A percentile compares a stretch with the other conserved stretches of the same genome.
Conservation (phyloP, 2,888 invertebrate species). For the Netelia melanura region DNA sequence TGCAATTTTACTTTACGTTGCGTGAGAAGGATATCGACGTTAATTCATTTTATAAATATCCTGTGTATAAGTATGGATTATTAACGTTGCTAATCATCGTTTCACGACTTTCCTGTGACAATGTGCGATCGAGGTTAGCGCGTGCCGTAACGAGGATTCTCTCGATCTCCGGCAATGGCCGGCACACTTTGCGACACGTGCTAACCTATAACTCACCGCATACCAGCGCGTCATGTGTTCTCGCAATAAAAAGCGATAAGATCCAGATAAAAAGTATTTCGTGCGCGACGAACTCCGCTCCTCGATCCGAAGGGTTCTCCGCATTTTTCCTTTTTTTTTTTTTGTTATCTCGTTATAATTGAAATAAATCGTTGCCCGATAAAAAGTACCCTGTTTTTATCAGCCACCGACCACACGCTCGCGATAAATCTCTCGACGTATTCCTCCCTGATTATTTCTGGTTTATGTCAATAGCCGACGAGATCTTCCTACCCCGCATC, state of each 20-base stretch:
- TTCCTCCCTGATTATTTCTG: conserved; percentile 19
- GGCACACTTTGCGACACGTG: conserved; percentile 41
- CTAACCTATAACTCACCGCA: not conserved
- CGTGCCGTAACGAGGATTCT: conserved; percentile 19
- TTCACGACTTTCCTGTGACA: too few species aligned
- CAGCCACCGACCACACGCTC: conserved; percentile 12
- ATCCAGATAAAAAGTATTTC: conserved; percentile 37
- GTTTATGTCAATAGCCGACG: conserved; percentile 10
- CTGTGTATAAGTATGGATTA: too few species aligned
- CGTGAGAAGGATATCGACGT: too few species aligned
- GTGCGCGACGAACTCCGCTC: conserved; percentile 8
- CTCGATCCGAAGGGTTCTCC: not conserved
- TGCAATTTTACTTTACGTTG: too few species aligned
- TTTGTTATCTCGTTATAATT: conserved; percentile 42
- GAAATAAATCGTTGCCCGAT: conserved; percentile 35
- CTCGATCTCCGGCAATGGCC: not conserved
- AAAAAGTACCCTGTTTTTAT: conserved; percentile 37
- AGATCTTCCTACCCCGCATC: not conserved
- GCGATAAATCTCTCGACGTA: conserved; percentile 37
- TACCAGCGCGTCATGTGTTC: not conserved
- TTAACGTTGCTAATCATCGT: too few species aligned
- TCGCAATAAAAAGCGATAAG: conserved; percentile 34
- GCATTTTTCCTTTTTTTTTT: not conserved
- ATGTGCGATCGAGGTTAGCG: not conserved
- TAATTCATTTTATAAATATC: too few species aligned